Percentiles rank a stretch among this genome's conserved stretches.
phyloP scores from a whole-genome alignment of 2,113 vertebrate genomes.

The Leucopsar rothschildi region DNA sequence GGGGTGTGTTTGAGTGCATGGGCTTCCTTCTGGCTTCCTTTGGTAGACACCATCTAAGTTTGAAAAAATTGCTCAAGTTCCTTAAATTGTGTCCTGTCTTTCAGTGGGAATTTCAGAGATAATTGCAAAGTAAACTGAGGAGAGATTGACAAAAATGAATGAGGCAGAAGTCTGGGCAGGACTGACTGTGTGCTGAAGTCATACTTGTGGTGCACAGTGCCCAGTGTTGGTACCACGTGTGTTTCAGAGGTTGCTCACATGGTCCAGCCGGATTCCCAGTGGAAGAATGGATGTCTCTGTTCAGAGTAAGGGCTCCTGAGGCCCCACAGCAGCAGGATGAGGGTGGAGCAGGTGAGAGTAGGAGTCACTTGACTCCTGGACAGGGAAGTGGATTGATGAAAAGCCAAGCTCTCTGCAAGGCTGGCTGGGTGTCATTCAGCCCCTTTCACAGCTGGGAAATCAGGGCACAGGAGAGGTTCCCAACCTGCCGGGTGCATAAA shows the following conservation, averaged over 20 bases:
- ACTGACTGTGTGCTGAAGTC: rapidly evolving
- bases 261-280: neutral
- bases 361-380: neutral
- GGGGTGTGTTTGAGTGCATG: neutral
- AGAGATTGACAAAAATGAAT: neutral
- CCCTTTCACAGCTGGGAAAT: neutral
- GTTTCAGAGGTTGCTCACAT: neutral
- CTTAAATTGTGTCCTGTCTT: neutral
- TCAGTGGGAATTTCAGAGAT: neutral
- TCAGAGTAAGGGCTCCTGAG: neutral
- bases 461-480: neutral
- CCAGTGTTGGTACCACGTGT: rapidly evolving
- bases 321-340: neutral
- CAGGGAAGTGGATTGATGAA: neutral
- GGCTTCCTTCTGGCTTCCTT: neutral
- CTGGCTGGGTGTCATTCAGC: neutral
- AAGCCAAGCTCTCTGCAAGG: neutral
- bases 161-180: neutral
- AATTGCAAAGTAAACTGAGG: neutral
- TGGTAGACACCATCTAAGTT: neutral
- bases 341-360: neutral
- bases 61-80: neutral
- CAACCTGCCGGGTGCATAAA: neutral
- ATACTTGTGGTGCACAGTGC: rapidly evolving
- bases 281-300: neutral